Conservation (phyloP, 1,140 invertebrate species). For the Lepidostoma basale region DNA sequence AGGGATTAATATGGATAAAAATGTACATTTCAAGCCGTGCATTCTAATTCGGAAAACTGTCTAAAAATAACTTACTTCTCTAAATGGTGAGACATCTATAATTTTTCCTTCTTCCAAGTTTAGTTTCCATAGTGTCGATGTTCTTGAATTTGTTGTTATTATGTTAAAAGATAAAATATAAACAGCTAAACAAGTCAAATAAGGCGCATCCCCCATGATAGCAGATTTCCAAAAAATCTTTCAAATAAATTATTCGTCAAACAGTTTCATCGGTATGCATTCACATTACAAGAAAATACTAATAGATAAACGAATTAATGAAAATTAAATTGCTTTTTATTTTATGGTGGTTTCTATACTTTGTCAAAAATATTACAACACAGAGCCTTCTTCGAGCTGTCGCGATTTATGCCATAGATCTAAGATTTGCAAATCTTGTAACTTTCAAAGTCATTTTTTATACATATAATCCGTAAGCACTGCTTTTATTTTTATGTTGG, state of each 20-base stretch:
- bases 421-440: too few species aligned
- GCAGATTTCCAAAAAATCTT: conserved; percentile 1
- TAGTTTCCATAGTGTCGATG: conserved; percentile 76
- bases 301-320: background rate
- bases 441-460: too few species aligned
- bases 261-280: background rate
- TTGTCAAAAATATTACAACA: conserved; percentile 39
- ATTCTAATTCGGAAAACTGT: conserved; percentile 38
- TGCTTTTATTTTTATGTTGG: too few species aligned
- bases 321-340: conserved; percentile 1
- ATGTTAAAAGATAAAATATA: conserved; percentile 69
- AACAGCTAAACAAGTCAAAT: conserved; percentile 61
- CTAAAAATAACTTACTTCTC: conserved; percentile 54
- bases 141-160: conserved; percentile 72
- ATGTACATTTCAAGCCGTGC: conserved; percentile 15
- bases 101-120: conserved; percentile 72
- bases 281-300: background rate
- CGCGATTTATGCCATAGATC: conserved; percentile 12
- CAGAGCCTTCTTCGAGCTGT: conserved; percentile 3
- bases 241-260: conserved; percentile 12
- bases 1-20: conserved; percentile 19
- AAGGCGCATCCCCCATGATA: conserved; percentile 57
- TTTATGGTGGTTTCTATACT: conserved; percentile 27
- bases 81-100: conserved; percentile 63
- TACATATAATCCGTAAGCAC: too few species aligned